phyloP scores from a whole-genome alignment of 2,888 invertebrate genomes.

The Ecliptopera silaceata region DNA sequence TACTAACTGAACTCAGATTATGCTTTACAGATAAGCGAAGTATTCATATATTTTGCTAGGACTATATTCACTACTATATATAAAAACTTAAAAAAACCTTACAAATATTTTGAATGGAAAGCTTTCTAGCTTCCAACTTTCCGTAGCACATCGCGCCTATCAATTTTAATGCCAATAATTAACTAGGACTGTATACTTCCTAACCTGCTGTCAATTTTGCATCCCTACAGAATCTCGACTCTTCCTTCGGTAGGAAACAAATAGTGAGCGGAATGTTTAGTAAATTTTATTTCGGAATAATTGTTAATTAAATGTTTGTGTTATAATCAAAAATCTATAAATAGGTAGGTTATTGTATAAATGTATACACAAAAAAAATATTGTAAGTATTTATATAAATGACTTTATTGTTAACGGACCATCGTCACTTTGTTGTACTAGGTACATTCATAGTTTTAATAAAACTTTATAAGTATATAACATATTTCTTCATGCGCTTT shows the following conservation, averaged over 20 bases:
- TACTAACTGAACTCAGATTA: neutral
- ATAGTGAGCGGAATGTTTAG: constrained; percentile 2
- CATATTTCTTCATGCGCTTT: too few relatives aligned
- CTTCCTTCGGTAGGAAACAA: constrained; percentile 2
- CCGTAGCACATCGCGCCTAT: too few relatives aligned
- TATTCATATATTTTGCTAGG: too few relatives aligned
- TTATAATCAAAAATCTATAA: neutral
- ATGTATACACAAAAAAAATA: neutral
- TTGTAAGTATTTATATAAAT: neutral
- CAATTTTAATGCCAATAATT: too few relatives aligned
- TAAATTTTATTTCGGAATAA: neutral
- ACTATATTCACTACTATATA: too few relatives aligned
- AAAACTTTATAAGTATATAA: too few relatives aligned
- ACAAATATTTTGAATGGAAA: too few relatives aligned
- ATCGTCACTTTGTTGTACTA: neutral
- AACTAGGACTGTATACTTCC: neutral
- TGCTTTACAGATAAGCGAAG: neutral
- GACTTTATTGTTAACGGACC: neutral
- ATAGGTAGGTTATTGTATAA: neutral
- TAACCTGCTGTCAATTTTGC: neutral
- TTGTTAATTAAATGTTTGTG: neutral
- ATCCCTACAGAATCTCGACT: constrained; percentile 17
- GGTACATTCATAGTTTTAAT: neutral
- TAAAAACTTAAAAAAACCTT: too few relatives aligned
- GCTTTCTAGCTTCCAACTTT: too few relatives aligned